Conservation (phyloP, 2,888 invertebrate species). For the Eumerus sabulonum region DNA sequence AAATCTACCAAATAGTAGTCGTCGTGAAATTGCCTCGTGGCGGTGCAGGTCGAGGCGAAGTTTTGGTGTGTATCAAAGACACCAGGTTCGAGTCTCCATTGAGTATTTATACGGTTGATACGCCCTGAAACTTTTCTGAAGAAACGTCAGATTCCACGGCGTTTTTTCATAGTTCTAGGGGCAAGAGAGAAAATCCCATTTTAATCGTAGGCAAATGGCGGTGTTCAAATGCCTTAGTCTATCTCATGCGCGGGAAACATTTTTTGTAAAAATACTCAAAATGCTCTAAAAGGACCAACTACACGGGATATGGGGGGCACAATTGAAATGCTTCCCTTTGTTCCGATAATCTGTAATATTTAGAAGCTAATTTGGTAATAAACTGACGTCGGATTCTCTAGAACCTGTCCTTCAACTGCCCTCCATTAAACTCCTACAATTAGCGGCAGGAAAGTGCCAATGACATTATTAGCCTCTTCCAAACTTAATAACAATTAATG, state of each 20-base stretch:
- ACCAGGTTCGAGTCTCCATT: conserved; percentile 47
- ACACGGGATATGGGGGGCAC: too few species aligned
- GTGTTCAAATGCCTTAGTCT: conserved; percentile 73
- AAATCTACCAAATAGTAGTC: too few species aligned
- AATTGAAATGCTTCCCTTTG: too few species aligned
- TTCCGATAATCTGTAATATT: too few species aligned
- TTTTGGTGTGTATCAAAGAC: not conserved
- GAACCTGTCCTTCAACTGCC: too few species aligned
- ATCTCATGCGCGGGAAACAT: conserved; percentile 77
- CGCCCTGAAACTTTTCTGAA: conserved; percentile 42
- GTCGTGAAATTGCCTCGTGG: conserved; percentile 27
- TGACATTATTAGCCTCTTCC: conserved; percentile 38
- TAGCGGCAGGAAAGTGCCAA: conserved; percentile 18
- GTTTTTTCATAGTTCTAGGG: conserved; percentile 70
- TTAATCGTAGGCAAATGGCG: conserved; percentile 76
- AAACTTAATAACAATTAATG: conserved; percentile 40
- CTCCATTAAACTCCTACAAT: not conserved
- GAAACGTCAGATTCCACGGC: conserved; percentile 33
- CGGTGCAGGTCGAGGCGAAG: not conserved
- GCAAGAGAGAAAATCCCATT: conserved; percentile 74
- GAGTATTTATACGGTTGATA: conserved; percentile 36
- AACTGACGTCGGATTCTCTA: too few species aligned
- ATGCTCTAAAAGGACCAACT: too few species aligned
- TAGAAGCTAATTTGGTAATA: too few species aligned
- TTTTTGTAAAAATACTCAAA: conserved; percentile 31